Evolutionary conservation across 2,113 vertebrate species (phyloP).

Genomic region (Balaenoptera acutorostrata): DNA sequence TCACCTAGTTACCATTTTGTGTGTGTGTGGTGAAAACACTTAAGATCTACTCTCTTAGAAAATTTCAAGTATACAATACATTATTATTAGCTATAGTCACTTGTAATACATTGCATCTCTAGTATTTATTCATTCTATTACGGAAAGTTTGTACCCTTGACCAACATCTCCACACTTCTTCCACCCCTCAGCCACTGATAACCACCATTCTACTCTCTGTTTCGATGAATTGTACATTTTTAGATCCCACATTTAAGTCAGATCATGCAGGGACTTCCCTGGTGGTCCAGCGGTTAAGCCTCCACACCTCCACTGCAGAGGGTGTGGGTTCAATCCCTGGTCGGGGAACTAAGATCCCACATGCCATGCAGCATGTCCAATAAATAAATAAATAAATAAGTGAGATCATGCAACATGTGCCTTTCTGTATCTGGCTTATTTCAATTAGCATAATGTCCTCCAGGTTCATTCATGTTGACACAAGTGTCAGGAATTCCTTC

Average conservation of each 20-base stretch:
- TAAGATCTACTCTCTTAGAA: background rate
- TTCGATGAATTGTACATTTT: background rate
- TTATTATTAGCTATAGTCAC: background rate
- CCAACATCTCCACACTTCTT: background rate
- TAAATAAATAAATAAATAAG: background rate
- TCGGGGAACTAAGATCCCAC: too few relatives aligned
- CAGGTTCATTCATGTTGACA: background rate
- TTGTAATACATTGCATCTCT: background rate
- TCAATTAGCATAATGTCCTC: background rate
- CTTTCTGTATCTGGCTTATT: background rate
- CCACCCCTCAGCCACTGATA: background rate
- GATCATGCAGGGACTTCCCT: too few relatives aligned
- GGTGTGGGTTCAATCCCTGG: too few relatives aligned
- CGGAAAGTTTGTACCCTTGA: background rate
- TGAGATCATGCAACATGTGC: background rate
- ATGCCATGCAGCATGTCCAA: too few relatives aligned
- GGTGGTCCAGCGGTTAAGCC: too few relatives aligned
- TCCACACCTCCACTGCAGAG: too few relatives aligned
- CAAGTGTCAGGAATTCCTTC: background rate
- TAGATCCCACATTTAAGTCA: too few relatives aligned
- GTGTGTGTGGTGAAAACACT: background rate
- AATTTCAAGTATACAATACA: background rate
- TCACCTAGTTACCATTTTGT: background rate
- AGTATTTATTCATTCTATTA: background rate
- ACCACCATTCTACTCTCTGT: background rate